Evolutionary conservation across 1,140 invertebrate genomes (phyloP).

Genomic region (Pectinophora gossypiella): DNA sequence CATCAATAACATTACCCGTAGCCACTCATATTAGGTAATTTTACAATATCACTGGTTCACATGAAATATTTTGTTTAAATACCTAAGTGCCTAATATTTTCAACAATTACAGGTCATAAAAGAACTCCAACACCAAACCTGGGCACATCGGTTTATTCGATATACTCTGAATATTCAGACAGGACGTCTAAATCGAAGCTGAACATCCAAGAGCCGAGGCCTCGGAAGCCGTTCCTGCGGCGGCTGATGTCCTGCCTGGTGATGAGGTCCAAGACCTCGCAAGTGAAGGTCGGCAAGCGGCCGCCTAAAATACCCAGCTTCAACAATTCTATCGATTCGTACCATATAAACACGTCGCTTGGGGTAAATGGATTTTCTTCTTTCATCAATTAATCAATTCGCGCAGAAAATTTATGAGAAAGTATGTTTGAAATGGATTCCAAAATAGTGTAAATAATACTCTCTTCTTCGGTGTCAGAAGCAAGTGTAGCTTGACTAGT

Average conservation of each 20-base stretch:
- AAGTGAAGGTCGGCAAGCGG: constrained; percentile 21
- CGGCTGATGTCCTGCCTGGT: constrained; percentile 52
- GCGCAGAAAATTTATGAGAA: no score
- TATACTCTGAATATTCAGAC: constrained; percentile 22
- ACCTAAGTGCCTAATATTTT: no score
- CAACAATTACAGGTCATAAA: constrained; percentile 40
- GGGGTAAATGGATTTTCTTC: no score
- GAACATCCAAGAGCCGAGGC: constrained; percentile 18
- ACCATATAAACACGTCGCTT: constrained; percentile 52
- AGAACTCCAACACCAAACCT: constrained; percentile 50
- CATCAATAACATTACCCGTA: no score
- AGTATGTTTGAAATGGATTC: no score
- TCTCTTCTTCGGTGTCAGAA: no score
- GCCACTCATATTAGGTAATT: no score
- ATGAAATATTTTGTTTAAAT: no score
- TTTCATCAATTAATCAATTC: no score
- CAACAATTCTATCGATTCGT: constrained; percentile 47
- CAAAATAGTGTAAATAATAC: no score
- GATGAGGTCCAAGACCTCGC: constrained; percentile 25
- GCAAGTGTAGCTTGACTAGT: no score
- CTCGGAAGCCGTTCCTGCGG: constrained; percentile 42
- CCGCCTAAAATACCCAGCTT: constrained; percentile 13
- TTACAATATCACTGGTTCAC: no score
- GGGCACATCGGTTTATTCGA: constrained; percentile 43
- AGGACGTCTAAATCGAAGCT: neutral